These are phyloP conservation scores for Herpetotheres cachinnans DNA, from an alignment of 2,113 vertebrate species.

Conservation along the genomic window DNA sequence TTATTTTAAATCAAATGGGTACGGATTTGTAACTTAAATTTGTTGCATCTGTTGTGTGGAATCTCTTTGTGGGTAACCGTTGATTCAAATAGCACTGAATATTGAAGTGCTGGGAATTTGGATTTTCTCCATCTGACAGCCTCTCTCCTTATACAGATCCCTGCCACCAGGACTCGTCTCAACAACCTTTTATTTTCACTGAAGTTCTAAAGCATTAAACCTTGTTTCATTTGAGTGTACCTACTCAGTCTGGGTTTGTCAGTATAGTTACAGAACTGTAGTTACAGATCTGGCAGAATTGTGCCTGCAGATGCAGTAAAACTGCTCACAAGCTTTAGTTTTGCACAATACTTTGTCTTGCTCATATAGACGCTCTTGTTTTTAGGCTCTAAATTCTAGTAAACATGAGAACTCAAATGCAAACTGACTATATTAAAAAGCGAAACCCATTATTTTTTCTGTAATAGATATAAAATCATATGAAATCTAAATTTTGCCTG, in stretches of 20 bases:
- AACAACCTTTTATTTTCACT: neutral
- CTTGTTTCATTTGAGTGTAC: neutral
- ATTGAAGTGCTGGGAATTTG: neutral
- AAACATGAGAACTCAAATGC: neutral
- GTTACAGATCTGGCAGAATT: neutral
- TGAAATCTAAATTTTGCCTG: too few species aligned
- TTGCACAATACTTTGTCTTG: neutral
- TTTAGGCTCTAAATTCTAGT: neutral
- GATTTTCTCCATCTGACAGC: neutral
- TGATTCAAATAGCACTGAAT: neutral
- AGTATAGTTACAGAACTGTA: neutral
- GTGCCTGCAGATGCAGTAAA: neutral
- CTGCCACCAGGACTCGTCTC: neutral
- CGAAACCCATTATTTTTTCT: neutral
- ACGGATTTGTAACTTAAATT: neutral
- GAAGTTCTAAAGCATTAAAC: neutral
- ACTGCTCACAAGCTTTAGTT: neutral
- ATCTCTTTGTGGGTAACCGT: neutral
- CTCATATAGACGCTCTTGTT: neutral
- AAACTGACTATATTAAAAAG: neutral
- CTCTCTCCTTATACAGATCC: neutral
- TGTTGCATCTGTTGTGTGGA: neutral
- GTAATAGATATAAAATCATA: neutral
- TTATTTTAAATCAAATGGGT: neutral
- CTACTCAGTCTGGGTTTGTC: neutral